Conservation (phyloP, 1,140 invertebrate species). For the Theocolax elegans region DNA sequence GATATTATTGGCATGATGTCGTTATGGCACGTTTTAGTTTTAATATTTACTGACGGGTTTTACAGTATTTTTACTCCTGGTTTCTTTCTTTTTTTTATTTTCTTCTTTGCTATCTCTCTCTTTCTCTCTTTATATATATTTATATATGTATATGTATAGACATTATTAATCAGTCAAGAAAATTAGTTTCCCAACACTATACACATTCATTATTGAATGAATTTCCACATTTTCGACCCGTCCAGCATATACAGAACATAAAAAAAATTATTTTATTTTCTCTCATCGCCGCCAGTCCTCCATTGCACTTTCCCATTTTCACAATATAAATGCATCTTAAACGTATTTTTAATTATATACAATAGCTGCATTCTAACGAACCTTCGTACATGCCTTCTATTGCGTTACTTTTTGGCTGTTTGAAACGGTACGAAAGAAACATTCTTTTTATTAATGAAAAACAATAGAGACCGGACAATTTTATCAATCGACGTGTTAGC, state of each 20-base stretch:
- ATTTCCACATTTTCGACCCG: conserved; percentile 14
- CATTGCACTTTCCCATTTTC: conserved; percentile 68
- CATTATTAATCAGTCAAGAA: conserved; percentile 55
- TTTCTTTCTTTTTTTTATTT: no score
- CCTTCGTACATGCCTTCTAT: conserved; percentile 51
- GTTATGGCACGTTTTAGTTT: conserved; percentile 66
- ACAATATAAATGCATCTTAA: conserved; percentile 66
- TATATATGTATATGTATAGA: conserved; percentile 55
- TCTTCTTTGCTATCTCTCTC: no score
- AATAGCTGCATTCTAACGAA: conserved; percentile 57
- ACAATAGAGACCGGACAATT: not conserved
- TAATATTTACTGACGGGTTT: conserved; percentile 59
- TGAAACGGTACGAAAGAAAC: conserved; percentile 34
- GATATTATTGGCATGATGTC: conserved; percentile 67
- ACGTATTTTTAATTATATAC: conserved; percentile 64
- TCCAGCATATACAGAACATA: conserved; percentile 41
- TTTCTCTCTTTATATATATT: no score
- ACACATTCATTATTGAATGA: conserved; percentile 41
- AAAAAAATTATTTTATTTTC: no score
- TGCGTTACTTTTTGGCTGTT: conserved; percentile 41
- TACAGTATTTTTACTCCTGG: conserved; percentile 54
- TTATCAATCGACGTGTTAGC: no score
- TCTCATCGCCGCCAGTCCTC: conserved; percentile 49
- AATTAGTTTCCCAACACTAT: conserved; percentile 48
- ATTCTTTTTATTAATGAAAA: conserved; percentile 14